A percentile compares a stretch with the other conserved stretches of the same genome.
Conservation (phyloP, 2,113 vertebrate species). For the Nanger granti region DNA sequence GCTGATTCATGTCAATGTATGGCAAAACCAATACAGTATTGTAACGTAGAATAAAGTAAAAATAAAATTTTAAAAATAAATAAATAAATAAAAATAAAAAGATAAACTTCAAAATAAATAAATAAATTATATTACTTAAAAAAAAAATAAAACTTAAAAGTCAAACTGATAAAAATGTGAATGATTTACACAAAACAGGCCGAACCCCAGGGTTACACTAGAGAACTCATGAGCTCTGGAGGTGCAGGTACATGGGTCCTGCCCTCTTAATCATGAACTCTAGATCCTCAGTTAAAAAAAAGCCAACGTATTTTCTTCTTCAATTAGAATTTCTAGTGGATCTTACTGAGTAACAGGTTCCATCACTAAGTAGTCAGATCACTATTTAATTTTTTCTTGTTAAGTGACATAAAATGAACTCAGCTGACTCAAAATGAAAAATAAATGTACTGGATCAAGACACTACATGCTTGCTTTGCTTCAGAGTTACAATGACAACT, state of each 20-base stretch:
- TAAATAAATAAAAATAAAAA: no score
- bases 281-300: not conserved
- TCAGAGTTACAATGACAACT: rapidly evolving
- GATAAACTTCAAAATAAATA: no score
- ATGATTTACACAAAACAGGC: not conserved
- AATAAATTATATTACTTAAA: no score
- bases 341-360: not conserved
- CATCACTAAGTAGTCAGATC: not conserved
- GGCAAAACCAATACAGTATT: no score
- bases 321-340: not conserved
- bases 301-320: not conserved
- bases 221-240: not conserved
- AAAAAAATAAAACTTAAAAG: not conserved
- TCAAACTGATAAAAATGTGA: not conserved
- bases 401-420: not conserved
- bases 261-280: not conserved
- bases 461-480: not conserved
- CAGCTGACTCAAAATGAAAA: not conserved
- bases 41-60: no score
- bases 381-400: not conserved
- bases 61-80: no score
- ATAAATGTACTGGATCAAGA: not conserved
- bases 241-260: no score
- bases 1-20: no score
- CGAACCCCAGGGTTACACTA: not conserved